Evolutionary conservation across 1,140 invertebrate genomes (phyloP).

Genomic region (Tribolium castaneum): DNA sequence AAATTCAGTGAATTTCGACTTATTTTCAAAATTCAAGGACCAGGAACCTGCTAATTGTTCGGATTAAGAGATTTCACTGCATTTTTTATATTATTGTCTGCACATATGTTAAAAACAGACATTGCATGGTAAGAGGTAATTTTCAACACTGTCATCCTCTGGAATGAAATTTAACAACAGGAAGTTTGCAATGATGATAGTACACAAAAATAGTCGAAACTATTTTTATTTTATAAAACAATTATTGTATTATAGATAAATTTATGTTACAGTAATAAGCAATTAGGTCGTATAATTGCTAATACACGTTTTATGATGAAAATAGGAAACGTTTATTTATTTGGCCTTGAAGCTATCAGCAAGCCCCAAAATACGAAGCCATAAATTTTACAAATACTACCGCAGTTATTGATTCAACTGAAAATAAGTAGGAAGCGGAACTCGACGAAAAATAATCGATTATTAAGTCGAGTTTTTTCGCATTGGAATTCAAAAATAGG

Average conservation of each 20-base stretch:
- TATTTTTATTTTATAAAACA: not conserved
- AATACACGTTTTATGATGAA: not conserved
- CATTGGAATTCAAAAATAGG: no score
- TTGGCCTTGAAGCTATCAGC: not conserved
- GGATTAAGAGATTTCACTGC: no score
- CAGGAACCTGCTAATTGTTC: no score
- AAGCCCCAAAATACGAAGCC: not conserved
- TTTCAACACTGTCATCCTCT: not conserved
- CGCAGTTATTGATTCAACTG: not conserved
- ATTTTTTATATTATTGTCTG: no score
- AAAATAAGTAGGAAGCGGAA: not conserved
- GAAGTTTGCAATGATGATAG: not conserved
- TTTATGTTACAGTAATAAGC: no score
- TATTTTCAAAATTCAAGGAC: no score
- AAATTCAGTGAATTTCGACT: no score
- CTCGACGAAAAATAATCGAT: not conserved
- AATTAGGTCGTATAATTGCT: not conserved
- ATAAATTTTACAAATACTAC: not conserved
- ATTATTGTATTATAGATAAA: not conserved
- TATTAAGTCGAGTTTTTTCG: not conserved
- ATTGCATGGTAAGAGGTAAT: constrained; percentile 4
- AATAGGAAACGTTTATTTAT: not conserved
- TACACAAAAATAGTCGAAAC: not conserved
- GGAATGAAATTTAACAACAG: constrained; percentile 14
- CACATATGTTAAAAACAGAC: not conserved